These are phyloP conservation scores for Parapsyche elsis DNA, from an alignment of 1,140 invertebrate species.

Conservation along the genomic window DNA sequence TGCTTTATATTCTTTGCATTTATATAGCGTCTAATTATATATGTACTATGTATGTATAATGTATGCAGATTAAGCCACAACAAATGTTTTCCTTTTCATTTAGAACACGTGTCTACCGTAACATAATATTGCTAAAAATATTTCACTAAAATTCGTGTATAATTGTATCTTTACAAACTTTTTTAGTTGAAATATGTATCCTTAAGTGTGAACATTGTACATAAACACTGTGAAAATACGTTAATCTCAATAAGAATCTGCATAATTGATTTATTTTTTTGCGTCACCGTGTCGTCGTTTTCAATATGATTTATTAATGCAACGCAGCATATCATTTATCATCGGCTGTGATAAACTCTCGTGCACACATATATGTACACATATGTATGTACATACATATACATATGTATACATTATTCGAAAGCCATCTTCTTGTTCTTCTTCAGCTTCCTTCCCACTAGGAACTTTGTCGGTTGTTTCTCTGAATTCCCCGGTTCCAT, in stretches of 20 bases:
- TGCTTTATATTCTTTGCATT: no score
- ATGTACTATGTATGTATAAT: no score
- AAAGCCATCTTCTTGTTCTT: neutral
- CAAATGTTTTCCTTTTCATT: no score
- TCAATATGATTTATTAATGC: neutral
- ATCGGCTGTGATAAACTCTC: no score
- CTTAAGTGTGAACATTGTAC: no score
- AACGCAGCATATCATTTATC: neutral
- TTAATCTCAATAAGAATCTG: neutral
- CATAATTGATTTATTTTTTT: conserved; percentile 6
- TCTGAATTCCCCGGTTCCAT: neutral
- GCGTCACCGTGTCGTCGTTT: neutral
- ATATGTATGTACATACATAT: neutral
- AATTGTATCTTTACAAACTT: no score
- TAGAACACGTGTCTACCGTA: conserved; percentile 5
- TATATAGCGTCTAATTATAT: no score
- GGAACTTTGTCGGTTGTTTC: neutral
- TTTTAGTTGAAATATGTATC: no score
- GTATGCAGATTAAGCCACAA: no score
- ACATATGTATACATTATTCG: neutral
- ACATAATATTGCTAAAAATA: no score
- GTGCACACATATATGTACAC: neutral
- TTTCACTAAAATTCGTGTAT: no score
- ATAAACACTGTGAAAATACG: neutral
- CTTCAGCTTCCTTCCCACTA: neutral